These are phyloP conservation scores for Pterocles orientalis DNA, from an alignment of 2,113 vertebrate genomes.

Conservation along the genomic window DNA sequence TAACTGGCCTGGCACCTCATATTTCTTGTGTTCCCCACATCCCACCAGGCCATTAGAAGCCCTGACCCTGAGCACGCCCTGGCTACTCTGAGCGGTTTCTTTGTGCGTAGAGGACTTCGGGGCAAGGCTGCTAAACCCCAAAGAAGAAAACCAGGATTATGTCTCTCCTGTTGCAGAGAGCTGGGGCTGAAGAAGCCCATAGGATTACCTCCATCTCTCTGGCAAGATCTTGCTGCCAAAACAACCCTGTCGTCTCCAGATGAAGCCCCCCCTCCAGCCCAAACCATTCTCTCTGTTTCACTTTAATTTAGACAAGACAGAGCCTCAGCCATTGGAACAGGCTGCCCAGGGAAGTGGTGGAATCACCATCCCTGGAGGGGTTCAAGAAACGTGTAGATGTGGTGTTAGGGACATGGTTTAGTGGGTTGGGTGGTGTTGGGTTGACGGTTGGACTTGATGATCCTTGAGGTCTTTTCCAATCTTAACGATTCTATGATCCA, in stretches of 20 bases:
- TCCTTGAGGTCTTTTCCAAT: no score
- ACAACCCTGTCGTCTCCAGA: background rate
- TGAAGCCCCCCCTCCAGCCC: background rate
- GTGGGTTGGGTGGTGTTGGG: no score
- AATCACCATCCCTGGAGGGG: no score
- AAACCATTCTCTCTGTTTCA: background rate
- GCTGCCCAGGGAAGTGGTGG: no score
- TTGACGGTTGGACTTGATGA: no score
- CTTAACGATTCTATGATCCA: no score
- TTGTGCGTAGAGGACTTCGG: background rate
- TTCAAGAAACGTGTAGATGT: no score
- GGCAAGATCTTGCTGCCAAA: background rate
- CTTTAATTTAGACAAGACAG: no score
- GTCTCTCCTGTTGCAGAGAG: background rate
- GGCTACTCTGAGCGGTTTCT: background rate
- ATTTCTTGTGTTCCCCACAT: constrained; percentile 49
- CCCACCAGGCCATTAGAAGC: constrained; percentile 39
- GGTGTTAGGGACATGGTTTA: no score
- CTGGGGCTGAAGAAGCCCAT: background rate
- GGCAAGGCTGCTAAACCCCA: background rate
- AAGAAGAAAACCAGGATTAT: background rate
- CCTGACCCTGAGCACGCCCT: background rate
- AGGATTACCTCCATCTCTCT: background rate
- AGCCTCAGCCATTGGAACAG: no score
- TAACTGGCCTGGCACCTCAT: constrained; percentile 60